Percentiles rank a stretch among this genome's conserved stretches.
phyloP scores from a whole-genome alignment of 2,888 invertebrate genomes.

The Aphidius colemani region DNA sequence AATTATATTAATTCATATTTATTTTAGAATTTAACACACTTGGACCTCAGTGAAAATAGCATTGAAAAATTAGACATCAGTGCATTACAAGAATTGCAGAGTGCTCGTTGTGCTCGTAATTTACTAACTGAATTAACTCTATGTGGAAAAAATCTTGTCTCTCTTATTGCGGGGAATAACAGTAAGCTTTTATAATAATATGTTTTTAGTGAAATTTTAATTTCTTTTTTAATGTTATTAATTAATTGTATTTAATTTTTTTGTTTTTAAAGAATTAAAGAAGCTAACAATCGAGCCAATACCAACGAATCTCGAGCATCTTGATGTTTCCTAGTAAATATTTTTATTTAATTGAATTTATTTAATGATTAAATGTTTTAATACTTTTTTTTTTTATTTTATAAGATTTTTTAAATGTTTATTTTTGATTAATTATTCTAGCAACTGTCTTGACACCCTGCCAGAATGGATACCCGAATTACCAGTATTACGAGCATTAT shows the following conservation, averaged over 20 bases:
- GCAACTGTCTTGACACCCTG: slow-evolving; percentile 72
- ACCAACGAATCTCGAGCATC: slow-evolving; percentile 74
- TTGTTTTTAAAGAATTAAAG: slow-evolving; percentile 69
- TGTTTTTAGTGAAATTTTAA: not conserved
- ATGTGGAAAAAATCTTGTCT: slow-evolving; percentile 77
- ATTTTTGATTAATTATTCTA: slow-evolving; percentile 36
- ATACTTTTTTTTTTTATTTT: no score
- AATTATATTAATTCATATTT: slow-evolving; percentile 20
- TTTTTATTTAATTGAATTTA: not conserved
- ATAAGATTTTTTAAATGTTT: slow-evolving; percentile 6
- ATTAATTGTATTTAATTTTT: slow-evolving; percentile 11
- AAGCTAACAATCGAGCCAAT: slow-evolving; percentile 72
- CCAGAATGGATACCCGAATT: slow-evolving; percentile 81
- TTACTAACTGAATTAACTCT: slow-evolving; percentile 75
- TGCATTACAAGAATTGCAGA: slow-evolving; percentile 77
- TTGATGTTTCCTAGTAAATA: slow-evolving; percentile 75
- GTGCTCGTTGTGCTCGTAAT: slow-evolving; percentile 79
- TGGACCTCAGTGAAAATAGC: slow-evolving; percentile 83
- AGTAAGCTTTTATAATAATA: slow-evolving; percentile 63
- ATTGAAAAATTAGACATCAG: slow-evolving; percentile 82
- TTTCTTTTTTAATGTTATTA: slow-evolving; percentile 10
- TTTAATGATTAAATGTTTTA: no score
- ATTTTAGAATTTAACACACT: slow-evolving; percentile 74
- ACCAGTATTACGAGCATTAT: slow-evolving; percentile 72
- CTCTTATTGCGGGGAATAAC: slow-evolving; percentile 80